phyloP scores from a whole-genome alignment of 2,888 invertebrate species.

The Euplexia lucipara region DNA sequence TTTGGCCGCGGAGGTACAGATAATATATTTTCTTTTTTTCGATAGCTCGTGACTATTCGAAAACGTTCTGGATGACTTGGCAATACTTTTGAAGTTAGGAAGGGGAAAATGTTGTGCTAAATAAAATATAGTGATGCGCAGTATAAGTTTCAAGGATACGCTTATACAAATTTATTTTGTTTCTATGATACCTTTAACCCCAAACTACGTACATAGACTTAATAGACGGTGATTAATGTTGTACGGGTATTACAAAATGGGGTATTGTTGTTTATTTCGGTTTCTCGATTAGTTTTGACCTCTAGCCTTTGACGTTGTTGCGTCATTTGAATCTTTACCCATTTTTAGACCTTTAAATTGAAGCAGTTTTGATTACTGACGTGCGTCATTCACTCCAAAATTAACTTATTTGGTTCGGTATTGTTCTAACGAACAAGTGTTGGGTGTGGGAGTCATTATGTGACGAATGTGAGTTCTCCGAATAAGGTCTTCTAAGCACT shows the following conservation, averaged over 20 bases:
- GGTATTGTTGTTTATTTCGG: background rate
- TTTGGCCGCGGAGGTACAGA: slow-evolving; percentile 36
- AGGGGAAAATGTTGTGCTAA: slow-evolving; percentile 20
- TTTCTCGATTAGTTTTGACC: slow-evolving; percentile 2
- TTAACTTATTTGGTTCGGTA: slow-evolving; percentile 5
- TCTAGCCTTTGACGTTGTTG: background rate
- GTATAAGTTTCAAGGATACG: background rate
- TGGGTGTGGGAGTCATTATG: slow-evolving; percentile 18
- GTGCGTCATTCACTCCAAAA: background rate
- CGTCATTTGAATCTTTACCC: background rate
- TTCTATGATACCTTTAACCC: background rate
- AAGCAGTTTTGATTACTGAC: background rate
- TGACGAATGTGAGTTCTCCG: slow-evolving; percentile 29
- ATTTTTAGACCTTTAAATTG: background rate
- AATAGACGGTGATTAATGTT: slow-evolving; percentile 7
- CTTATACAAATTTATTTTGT: background rate
- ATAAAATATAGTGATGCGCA: background rate
- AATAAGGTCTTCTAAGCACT: slow-evolving; percentile 42
- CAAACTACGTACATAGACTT: background rate
- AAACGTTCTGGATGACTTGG: slow-evolving; percentile 42
- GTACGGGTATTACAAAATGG: background rate
- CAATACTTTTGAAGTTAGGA: slow-evolving; percentile 35
- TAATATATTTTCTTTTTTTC: slow-evolving; percentile 46
- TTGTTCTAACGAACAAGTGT: slow-evolving; percentile 12
- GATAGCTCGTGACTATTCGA: slow-evolving; percentile 28